phyloP scores from a whole-genome alignment of 2,797 vertebrate genomes.

The Amblyraja radiata region DNA sequence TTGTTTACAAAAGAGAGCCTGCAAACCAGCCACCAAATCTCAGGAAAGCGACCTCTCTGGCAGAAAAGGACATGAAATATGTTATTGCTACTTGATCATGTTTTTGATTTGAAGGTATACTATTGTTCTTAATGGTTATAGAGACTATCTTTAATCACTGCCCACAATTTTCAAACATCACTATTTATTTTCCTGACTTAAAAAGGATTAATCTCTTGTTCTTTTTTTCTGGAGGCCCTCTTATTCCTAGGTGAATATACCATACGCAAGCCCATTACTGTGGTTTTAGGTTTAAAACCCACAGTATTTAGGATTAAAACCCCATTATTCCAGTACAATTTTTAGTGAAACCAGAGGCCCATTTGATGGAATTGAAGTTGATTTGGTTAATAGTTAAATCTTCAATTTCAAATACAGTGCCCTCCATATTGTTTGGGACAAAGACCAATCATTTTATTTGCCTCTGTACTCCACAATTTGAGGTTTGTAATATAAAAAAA shows the following conservation, averaged over 20 bases:
- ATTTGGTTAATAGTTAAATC: not conserved
- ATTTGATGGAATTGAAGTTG: not conserved
- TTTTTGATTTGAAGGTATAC: not conserved
- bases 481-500: no score
- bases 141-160: not conserved
- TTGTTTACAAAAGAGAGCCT: not conserved
- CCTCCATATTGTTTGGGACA: no score
- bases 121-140: not conserved
- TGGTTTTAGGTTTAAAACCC: not conserved
- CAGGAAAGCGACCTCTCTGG: not conserved
- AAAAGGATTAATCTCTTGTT: not conserved
- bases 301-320: no score
- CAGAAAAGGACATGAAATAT: not conserved
- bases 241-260: not conserved
- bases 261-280: not conserved
- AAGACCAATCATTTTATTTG: no score
- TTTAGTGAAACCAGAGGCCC: not conserved
- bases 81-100: conserved; percentile 9
- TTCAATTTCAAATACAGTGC: not conserved
- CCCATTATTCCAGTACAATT: not conserved
- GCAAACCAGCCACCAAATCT: not conserved
- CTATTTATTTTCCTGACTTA: not conserved
- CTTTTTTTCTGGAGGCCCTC: not conserved
- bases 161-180: not conserved
- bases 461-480: no score